phyloP scores from a whole-genome alignment of 2,113 vertebrate species.

The Corythoichthys haematopterus region DNA sequence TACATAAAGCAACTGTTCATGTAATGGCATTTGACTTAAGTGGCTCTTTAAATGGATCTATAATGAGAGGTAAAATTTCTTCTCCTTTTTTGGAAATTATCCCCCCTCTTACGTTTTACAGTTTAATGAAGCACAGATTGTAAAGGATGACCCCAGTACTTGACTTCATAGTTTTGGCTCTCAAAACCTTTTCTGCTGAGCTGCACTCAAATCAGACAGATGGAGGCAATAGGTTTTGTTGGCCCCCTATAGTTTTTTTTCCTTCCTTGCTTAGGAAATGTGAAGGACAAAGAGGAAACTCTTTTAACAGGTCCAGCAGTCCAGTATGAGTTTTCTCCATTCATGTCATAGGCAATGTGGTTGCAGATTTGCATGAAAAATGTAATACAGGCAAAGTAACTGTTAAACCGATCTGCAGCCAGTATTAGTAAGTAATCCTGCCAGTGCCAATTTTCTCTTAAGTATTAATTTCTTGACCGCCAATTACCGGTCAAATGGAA shows the following conservation, averaged over 20 bases:
- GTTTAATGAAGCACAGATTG: slow-evolving; percentile 28
- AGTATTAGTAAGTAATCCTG: not conserved
- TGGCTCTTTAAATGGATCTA: slow-evolving; percentile 2
- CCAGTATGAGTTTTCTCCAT: not conserved
- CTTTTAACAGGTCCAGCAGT: slow-evolving; percentile 3
- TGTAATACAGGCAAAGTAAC: not conserved
- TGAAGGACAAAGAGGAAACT: slow-evolving; percentile 4
- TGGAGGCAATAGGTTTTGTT: slow-evolving; percentile 27
- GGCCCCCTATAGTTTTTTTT: slow-evolving; percentile 18
- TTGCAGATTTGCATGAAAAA: not conserved
- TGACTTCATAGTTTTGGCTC: slow-evolving; percentile 9
- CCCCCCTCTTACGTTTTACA: slow-evolving; percentile 5
- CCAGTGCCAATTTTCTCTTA: not conserved
- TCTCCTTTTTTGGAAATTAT: slow-evolving; percentile 1
- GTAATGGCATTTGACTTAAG: slow-evolving; percentile 4
- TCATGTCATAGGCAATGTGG: not conserved
- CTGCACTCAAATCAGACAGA: slow-evolving; percentile 19
- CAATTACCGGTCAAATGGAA: not conserved
- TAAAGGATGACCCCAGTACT: slow-evolving; percentile 6
- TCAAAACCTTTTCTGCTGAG: slow-evolving; percentile 8
- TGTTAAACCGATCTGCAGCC: not conserved
- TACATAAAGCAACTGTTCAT: slow-evolving; percentile 6
- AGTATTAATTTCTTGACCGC: not conserved
- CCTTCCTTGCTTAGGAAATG: slow-evolving; percentile 15
- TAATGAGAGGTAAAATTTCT: slow-evolving; percentile 3